Evolutionary conservation across 2,797 vertebrate genomes (phyloP).

Genomic region (Naso thynnoides): DNA sequence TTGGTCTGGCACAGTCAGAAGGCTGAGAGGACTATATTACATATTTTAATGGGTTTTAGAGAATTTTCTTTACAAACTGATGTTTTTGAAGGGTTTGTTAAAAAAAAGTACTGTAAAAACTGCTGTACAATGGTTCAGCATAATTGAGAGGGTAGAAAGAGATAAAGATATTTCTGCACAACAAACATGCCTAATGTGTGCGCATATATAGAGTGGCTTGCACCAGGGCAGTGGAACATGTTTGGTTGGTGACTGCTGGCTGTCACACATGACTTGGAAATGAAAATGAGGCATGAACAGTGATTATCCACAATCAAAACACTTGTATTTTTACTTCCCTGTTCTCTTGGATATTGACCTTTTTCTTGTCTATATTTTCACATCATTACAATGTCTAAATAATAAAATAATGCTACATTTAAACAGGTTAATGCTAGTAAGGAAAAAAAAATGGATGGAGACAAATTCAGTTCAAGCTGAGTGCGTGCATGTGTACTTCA

Average conservation of each 20-base stretch:
- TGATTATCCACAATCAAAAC: constrained; percentile 62
- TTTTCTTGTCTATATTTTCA: constrained; percentile 27
- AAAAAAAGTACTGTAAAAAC: too few relatives aligned
- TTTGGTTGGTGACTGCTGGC: constrained; percentile 19
- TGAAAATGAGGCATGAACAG: constrained; percentile 65
- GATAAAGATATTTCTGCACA: too few relatives aligned
- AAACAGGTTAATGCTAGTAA: background rate
- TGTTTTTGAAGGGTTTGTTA: too few relatives aligned
- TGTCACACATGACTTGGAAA: constrained; percentile 56
- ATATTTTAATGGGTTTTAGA: too few relatives aligned
- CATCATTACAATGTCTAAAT: background rate
- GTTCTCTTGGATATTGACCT: constrained; percentile 4
- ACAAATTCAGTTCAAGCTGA: background rate
- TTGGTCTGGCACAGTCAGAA: too few relatives aligned
- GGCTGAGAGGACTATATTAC: too few relatives aligned
- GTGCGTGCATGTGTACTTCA: background rate
- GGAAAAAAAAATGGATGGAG: constrained; percentile 4
- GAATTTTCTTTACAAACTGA: too few relatives aligned
- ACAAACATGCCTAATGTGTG: too few relatives aligned
- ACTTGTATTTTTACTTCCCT: constrained; percentile 9
- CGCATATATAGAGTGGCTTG: too few relatives aligned
- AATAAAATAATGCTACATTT: constrained; percentile 5
- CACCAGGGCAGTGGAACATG: background rate
- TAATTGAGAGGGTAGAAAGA: too few relatives aligned
- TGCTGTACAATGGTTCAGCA: too few relatives aligned